These are phyloP conservation scores for Typhlichthys subterraneus DNA, from an alignment of 2,797 vertebrate species.

Conservation along the genomic window DNA sequence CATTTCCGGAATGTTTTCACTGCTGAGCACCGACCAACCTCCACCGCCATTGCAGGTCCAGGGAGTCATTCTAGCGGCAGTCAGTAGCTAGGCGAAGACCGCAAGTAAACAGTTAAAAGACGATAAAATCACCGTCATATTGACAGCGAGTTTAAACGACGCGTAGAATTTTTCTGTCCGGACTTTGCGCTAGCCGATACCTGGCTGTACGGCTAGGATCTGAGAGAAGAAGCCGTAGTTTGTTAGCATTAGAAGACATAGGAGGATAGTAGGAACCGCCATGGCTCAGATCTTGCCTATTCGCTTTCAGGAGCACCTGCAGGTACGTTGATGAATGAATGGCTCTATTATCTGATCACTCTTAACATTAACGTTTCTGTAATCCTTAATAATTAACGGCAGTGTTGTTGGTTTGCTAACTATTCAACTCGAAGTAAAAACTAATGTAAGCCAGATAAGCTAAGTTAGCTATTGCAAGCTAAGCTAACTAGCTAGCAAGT, in stretches of 20 bases:
- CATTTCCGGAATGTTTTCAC: conserved; percentile 90
- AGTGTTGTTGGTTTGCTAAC: conserved; percentile 3
- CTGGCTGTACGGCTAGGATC: conserved; percentile 69
- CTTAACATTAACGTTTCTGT: neutral
- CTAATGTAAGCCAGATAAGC: conserved; percentile 43
- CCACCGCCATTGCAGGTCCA: conserved; percentile 95
- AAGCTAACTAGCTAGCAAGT: conserved; percentile 69
- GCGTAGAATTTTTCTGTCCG: conserved; percentile 51
- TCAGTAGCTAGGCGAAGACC: conserved; percentile 71
- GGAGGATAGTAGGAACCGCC: conserved; percentile 79
- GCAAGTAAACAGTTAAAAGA: conserved; percentile 60
- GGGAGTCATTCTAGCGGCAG: conserved; percentile 76
- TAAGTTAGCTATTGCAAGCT: conserved; percentile 62
- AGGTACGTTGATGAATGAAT: conserved; percentile 78
- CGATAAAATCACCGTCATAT: conserved; percentile 53
- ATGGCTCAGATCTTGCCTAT: conserved; percentile 94
- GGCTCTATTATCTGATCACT: conserved; percentile 13
- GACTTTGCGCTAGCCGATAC: conserved; percentile 58
- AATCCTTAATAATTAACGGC: neutral
- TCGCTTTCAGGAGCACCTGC: conserved; percentile 95
- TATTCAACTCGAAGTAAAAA: conserved; percentile 30
- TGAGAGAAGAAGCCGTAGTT: conserved; percentile 72
- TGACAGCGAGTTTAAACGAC: conserved; percentile 59
- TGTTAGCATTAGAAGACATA: conserved; percentile 72
- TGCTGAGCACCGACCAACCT: conserved; percentile 65